phyloP scores from a whole-genome alignment of 2,888 invertebrate genomes.

The Palloptera scutellata region DNA sequence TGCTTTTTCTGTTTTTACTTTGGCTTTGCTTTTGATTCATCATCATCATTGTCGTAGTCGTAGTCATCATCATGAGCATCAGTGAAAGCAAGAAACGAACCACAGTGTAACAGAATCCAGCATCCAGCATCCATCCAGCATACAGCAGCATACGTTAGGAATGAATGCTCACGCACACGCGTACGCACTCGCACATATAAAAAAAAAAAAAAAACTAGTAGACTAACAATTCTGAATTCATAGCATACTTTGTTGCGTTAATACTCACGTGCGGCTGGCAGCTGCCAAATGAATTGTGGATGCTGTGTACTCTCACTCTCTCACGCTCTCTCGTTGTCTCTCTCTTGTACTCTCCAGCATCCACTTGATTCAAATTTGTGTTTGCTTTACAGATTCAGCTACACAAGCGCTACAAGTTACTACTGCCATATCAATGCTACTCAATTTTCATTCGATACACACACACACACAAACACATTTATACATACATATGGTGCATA shows the following conservation, averaged over 20 bases:
- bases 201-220: too few relatives aligned
- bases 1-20: slow-evolving; percentile 34
- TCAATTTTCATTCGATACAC: too few relatives aligned
- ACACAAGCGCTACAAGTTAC: slow-evolving; percentile 26
- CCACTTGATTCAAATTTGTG: slow-evolving; percentile 3
- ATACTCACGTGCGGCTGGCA: neutral
- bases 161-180: neutral
- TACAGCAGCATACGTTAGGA: neutral
- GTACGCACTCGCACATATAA: too few relatives aligned
- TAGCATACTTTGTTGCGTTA: slow-evolving; percentile 21
- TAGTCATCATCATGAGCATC: neutral
- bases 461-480: too few relatives aligned
- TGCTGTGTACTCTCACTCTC: neutral
- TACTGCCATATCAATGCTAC: neutral
- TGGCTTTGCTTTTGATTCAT: slow-evolving; percentile 5
- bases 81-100: slow-evolving; percentile 4
- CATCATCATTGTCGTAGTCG: too few relatives aligned
- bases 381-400: slow-evolving; percentile 14
- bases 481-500: too few relatives aligned
- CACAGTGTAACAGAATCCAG: slow-evolving; percentile 18
- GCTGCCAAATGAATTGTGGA: neutral
- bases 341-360: neutral
- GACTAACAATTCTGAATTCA: neutral
- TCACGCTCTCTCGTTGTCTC: neutral
- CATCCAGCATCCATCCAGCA: neutral